phyloP scores from a whole-genome alignment of 2,888 invertebrate species.

The Apamea monoglypha region DNA sequence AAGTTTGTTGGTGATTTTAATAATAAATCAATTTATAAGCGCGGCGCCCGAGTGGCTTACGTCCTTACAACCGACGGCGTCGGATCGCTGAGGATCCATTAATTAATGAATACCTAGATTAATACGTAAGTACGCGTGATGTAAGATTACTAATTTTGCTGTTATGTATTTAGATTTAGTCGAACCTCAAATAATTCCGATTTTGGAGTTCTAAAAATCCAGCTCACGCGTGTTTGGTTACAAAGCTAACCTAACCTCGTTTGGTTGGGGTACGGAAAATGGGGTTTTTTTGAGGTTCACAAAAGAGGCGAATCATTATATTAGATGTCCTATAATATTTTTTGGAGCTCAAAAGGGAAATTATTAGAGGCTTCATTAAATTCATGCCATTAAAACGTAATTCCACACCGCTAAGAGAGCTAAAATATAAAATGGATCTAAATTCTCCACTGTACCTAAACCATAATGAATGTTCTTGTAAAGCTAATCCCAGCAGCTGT shows the following conservation, averaged over 20 bases:
- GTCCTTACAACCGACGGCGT: constrained; percentile 16
- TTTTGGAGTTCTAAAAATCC: too few relatives aligned
- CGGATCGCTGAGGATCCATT: constrained; percentile 51
- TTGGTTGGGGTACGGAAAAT: neutral
- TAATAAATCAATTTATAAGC: constrained; percentile 75
- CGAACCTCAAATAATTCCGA: neutral
- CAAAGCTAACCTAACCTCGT: neutral
- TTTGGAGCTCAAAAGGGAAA: too few relatives aligned
- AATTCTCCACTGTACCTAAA: constrained; percentile 10
- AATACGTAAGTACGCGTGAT: constrained; percentile 36
- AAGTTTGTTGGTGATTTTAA: constrained; percentile 68
- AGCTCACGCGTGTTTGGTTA: too few relatives aligned
- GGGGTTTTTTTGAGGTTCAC: too few relatives aligned
- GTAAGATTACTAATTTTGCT: constrained; percentile 25
- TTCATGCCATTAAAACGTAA: neutral
- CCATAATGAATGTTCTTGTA: constrained; percentile 36
- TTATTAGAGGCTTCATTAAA: neutral
- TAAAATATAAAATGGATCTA: constrained; percentile 2
- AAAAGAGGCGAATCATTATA: too few relatives aligned
- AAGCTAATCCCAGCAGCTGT: constrained; percentile 40
- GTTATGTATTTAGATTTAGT: too few relatives aligned
- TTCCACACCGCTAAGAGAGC: neutral
- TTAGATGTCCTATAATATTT: too few relatives aligned
- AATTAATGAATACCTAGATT: constrained; percentile 62
- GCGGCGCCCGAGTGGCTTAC: constrained; percentile 48